A percentile compares a stretch with the other conserved stretches of the same genome.
Conservation (phyloP, 2,797 vertebrate genomes). For the Pangasius sanitwongsei region DNA sequence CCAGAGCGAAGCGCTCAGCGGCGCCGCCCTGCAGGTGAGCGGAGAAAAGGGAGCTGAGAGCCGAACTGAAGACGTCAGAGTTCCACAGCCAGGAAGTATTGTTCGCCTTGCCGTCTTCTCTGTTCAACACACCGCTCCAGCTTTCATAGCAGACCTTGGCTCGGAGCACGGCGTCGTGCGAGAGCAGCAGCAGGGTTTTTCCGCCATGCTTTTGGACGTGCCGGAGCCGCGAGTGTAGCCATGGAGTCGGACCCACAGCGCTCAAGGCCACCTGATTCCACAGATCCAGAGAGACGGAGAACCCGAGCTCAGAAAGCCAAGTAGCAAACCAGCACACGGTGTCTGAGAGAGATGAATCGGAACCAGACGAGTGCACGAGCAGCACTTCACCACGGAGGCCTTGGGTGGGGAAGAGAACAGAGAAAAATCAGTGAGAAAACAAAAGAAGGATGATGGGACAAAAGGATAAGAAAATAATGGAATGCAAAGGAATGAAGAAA, state of each 20-base stretch:
- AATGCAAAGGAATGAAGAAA: not conserved
- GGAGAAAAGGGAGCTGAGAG: conserved; percentile 75
- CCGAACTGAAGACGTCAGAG: conserved; percentile 79
- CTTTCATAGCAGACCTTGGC: conserved; percentile 63
- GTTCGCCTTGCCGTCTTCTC: not conserved
- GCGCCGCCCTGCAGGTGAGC: conserved; percentile 67
- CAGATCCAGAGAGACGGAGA: conserved; percentile 81
- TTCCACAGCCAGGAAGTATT: not conserved
- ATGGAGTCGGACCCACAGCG: conserved; percentile 76
- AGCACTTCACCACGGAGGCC: conserved; percentile 68
- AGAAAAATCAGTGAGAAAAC: not conserved
- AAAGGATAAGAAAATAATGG: not conserved
- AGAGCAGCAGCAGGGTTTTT: conserved; percentile 80
- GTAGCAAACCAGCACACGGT: conserved; percentile 74
- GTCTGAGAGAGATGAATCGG: conserved; percentile 65
- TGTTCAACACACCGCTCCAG: conserved; percentile 21
- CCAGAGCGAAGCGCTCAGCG: conserved; percentile 73
- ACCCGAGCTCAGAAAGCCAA: conserved; percentile 71
- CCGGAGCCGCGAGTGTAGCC: conserved; percentile 84
- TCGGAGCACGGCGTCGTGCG: conserved; percentile 60
- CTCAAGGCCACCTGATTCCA: conserved; percentile 80
- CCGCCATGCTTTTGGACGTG: conserved; percentile 70
- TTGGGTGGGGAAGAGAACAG: no score
- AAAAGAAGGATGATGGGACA: not conserved
- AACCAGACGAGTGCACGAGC: conserved; percentile 81